phyloP scores from a whole-genome alignment of 2,888 invertebrate species.

The Eretmocerus hayati region DNA sequence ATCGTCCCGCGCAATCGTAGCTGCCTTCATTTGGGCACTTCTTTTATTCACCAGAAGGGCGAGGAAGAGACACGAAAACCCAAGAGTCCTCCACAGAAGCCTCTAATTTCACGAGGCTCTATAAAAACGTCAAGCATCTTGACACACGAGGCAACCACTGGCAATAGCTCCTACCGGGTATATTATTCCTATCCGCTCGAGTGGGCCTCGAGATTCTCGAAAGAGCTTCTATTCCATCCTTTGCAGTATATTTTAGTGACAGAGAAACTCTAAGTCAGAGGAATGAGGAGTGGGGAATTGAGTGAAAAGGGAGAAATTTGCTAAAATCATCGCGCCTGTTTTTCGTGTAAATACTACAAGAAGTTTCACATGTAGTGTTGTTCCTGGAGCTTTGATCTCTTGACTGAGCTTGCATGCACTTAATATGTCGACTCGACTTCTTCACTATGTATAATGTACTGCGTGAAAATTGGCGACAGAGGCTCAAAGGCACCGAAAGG shows the following conservation, averaged over 20 bases:
- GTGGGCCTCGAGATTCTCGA: no score
- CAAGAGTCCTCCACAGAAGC: constrained; percentile 10
- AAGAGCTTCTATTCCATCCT: no score
- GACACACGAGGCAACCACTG: constrained; percentile 25
- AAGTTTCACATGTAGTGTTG: constrained; percentile 28
- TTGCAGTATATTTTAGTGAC: no score
- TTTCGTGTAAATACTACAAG: constrained; percentile 36
- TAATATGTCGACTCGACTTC: constrained; percentile 37
- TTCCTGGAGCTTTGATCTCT: constrained; percentile 35
- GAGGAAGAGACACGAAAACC: constrained; percentile 7
- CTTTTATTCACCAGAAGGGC: constrained; percentile 20
- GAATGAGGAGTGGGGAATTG: no score
- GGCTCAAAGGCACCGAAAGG: no score
- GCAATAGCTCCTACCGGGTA: constrained; percentile 8
- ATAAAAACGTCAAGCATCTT: constrained; percentile 38
- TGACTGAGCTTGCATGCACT: constrained; percentile 22
- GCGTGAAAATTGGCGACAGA: no score
- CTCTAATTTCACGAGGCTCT: constrained; percentile 38
- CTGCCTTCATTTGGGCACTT: no score
- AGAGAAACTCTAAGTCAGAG: no score
- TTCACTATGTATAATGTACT: no score
- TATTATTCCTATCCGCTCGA: constrained; percentile 19
- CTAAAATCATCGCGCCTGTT: no score
- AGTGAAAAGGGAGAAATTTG: no score
- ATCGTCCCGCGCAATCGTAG: no score